phyloP scores from a whole-genome alignment of 92 coral and sea anemone genomes.

The Pocillopora meandrina region DNA sequence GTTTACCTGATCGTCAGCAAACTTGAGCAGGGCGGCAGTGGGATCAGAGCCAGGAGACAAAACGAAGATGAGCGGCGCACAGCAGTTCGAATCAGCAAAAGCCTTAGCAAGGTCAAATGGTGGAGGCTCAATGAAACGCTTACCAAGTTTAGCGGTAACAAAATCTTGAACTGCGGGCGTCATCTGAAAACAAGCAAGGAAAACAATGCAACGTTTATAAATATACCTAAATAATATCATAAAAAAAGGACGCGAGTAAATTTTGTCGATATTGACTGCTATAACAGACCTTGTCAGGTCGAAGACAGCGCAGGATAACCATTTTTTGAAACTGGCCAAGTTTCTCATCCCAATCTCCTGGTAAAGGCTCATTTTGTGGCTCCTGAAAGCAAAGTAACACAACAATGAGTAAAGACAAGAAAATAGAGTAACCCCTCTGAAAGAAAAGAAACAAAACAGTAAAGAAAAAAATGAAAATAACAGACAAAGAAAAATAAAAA shows the following conservation, averaged over 20 bases:
- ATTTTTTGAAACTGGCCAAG: constrained; percentile 88
- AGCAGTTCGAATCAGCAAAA: constrained; percentile 92
- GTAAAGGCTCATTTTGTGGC: constrained; percentile 88
- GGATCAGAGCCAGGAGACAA: constrained; percentile 99
- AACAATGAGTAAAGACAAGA: neutral
- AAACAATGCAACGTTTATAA: neutral
- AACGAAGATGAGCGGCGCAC: constrained; percentile 96
- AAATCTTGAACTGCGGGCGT: constrained; percentile 97
- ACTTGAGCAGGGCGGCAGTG: constrained; percentile 96
- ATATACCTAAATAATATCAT: neutral
- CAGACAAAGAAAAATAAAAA: neutral
- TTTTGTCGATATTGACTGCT: neutral
- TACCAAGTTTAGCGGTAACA: constrained; percentile 90
- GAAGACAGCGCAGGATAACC: constrained; percentile 88
- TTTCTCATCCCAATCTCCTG: constrained; percentile 96
- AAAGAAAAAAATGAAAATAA: neutral
- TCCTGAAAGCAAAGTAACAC: constrained; percentile 53
- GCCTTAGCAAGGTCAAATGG: constrained; percentile 99
- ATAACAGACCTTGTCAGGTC: constrained; percentile 91
- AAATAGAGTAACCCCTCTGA: neutral
- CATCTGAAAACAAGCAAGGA: constrained; percentile 50
- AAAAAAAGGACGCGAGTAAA: neutral
- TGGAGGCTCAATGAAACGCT: constrained; percentile 93
- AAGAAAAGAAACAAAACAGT: neutral
- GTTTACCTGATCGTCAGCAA: constrained; percentile 97